These are phyloP conservation scores for Triplophysa bombifrons DNA, from an alignment of 2,797 vertebrate genomes.

Conservation along the genomic window DNA sequence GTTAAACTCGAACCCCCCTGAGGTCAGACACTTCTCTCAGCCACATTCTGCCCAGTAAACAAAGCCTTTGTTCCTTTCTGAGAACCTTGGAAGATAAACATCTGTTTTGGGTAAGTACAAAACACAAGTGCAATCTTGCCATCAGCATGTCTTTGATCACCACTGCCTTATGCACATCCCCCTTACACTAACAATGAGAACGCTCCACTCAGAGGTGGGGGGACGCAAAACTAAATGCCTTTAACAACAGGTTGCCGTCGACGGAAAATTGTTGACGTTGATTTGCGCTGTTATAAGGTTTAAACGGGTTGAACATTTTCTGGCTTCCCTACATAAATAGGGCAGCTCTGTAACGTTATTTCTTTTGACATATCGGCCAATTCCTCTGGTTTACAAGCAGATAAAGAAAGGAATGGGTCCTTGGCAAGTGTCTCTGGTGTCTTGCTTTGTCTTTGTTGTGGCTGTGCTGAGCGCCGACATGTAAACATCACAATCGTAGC, in stretches of 20 bases:
- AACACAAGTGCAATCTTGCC: conserved; percentile 45
- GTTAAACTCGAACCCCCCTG: conserved; percentile 23
- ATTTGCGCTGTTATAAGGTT: conserved; percentile 34
- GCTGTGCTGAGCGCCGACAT: conserved; percentile 51
- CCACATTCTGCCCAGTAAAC: conserved; percentile 14
- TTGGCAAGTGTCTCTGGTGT: conserved; percentile 43
- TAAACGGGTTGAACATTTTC: conserved; percentile 29
- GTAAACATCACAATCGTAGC: conserved; percentile 54
- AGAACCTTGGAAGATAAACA: conserved; percentile 46
- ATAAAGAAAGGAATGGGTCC: conserved; percentile 51
- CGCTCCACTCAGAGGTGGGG: not conserved
- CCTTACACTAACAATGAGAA: conserved; percentile 27
- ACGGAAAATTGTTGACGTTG: conserved; percentile 44
- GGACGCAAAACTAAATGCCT: conserved; percentile 22
- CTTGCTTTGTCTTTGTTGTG: conserved; percentile 55
- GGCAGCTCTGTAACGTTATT: conserved; percentile 31
- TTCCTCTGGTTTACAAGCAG: conserved; percentile 51
- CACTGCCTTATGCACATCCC: conserved; percentile 46
- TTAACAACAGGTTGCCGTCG: conserved; percentile 34
- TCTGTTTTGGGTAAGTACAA: conserved; percentile 42
- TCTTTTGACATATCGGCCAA: conserved; percentile 37
- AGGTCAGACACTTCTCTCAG: conserved; percentile 25
- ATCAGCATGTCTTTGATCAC: conserved; percentile 45
- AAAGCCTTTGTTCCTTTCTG: conserved; percentile 40
- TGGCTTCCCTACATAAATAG: conserved; percentile 32